Base-by-base conservation (phyloP, 2,888 invertebrate species). In the Andrena dorsata region DNA sequence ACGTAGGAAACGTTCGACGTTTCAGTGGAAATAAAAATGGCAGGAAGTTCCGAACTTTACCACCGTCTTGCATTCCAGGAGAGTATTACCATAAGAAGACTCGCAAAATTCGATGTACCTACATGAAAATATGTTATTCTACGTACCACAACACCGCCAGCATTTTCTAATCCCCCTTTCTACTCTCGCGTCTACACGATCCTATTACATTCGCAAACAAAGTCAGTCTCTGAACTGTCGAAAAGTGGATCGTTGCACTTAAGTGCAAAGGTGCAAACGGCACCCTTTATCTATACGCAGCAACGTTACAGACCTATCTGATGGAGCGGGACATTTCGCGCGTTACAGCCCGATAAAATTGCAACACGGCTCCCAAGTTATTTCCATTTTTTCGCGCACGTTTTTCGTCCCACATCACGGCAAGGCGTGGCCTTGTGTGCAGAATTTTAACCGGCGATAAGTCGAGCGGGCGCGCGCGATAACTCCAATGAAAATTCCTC, bases 381-480 rank as follows among this genome's bases (percentile, higher is more conserved):
- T 61, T 28, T 26, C 26, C n/a, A 72, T 35, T 49, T 72, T 63
- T 69, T 69, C 69, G 64, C 32, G 32, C 49, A 64, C 64, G 76
- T 53, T 60, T 35, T 51, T 60, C 80, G 80, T 60, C 23, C 65
- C 65, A 65, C 35, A 60, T 60, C 64, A n/a, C 20, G 10, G 10
- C 32, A 51, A 70, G 80, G 80, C 64, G 80, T 66, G 80, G 80
- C 80, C 71, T 64, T 79, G 80, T 32, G 80, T 41, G 80, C 60
- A 79, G 80, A 80, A 80, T 80, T 80, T 71, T 61, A 65, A 80
- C 75, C 53, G 71, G 51, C 80, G 80, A 80, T 80, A 80, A 80
- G 60, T 41, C 61, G 41, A 53, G 53, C 78, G 8, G 35, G 16
- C 8, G 51, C 10, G 23, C 7, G 63, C 76, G 79, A 80, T 80